phyloP scores from a whole-genome alignment of 1,140 invertebrate species.

The Akabosia matsudoensis region DNA sequence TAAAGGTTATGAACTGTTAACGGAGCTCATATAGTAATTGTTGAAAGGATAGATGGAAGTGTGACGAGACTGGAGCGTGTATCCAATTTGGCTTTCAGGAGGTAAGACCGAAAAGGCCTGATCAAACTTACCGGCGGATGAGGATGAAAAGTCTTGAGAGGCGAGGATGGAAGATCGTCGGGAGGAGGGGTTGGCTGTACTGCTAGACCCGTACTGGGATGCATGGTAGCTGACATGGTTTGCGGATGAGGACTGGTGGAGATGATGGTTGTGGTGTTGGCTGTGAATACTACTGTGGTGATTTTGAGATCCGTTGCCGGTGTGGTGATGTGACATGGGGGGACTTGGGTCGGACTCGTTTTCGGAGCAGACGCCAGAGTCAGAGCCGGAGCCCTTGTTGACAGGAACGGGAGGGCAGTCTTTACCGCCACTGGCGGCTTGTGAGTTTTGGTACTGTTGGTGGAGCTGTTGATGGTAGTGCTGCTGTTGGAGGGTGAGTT shows the following conservation, averaged over 20 bases:
- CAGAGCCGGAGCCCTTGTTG: constrained; percentile 43
- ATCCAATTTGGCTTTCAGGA: no score
- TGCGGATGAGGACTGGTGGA: neutral
- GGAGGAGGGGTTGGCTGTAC: neutral
- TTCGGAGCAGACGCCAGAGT: constrained; percentile 43
- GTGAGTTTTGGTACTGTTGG: neutral
- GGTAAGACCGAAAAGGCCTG: no score
- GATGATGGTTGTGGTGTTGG: neutral
- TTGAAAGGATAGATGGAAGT: neutral
- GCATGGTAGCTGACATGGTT: neutral
- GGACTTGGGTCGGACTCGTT: constrained; percentile 42
- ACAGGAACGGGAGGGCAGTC: constrained; percentile 36
- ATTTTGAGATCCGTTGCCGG: neutral
- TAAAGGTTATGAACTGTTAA: no score
- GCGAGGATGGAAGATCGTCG: constrained; percentile 8
- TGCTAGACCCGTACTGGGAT: neutral
- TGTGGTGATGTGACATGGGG: constrained; percentile 24
- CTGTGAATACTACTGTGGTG: neutral
- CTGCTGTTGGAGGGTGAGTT: constrained; percentile 11
- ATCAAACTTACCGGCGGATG: constrained; percentile 18
- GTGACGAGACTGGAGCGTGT: no score
- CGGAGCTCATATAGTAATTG: no score
- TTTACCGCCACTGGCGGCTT: constrained; percentile 25
- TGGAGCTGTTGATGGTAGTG: constrained; percentile 4
- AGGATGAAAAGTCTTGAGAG: constrained; percentile 7